Percentiles rank a stretch among this genome's conserved stretches.
Evolutionary conservation across 2,888 invertebrate genomes (phyloP).

Genomic region (Tanytarsus gracilentus): DNA sequence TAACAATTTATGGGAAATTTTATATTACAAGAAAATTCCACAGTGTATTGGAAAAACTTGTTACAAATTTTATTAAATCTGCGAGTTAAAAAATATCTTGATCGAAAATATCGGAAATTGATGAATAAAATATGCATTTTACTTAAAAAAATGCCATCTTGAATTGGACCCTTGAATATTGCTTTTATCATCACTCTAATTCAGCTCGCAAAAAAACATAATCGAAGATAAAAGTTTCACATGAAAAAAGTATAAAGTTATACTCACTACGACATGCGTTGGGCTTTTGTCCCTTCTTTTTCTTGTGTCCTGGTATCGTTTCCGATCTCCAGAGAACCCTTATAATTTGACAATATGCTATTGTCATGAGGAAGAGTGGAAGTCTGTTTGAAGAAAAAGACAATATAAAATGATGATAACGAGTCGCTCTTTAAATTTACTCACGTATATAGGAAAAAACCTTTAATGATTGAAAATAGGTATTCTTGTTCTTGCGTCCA

Average conservation of each 20-base stretch:
- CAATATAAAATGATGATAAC: constrained; percentile 20
- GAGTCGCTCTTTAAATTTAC: constrained; percentile 33
- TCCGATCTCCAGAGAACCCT: constrained; percentile 72
- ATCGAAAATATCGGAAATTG: too few relatives aligned
- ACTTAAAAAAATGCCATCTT: too few relatives aligned
- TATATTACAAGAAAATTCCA: too few relatives aligned
- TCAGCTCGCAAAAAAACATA: too few relatives aligned
- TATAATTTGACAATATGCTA: constrained; percentile 77
- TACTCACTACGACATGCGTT: constrained; percentile 34
- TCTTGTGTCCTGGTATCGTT: constrained; percentile 63
- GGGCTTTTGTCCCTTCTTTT: constrained; percentile 41
- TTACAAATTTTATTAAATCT: too few relatives aligned
- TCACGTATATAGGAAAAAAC: constrained; percentile 64
- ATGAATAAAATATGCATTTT: too few relatives aligned
- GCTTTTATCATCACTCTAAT: too few relatives aligned
- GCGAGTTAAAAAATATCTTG: too few relatives aligned
- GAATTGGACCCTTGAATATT: too few relatives aligned
- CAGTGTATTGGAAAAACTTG: too few relatives aligned
- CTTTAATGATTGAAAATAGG: constrained; percentile 59
- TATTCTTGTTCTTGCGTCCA: constrained; percentile 63
- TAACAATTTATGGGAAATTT: too few relatives aligned
- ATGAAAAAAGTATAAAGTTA: background rate
- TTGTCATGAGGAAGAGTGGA: constrained; percentile 72
- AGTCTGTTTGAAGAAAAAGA: constrained; percentile 42
- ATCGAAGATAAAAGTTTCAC: background rate